Base-by-base conservation (phyloP, 2,797 vertebrate genomes). In the Chromobotia macracanthus region DNA sequence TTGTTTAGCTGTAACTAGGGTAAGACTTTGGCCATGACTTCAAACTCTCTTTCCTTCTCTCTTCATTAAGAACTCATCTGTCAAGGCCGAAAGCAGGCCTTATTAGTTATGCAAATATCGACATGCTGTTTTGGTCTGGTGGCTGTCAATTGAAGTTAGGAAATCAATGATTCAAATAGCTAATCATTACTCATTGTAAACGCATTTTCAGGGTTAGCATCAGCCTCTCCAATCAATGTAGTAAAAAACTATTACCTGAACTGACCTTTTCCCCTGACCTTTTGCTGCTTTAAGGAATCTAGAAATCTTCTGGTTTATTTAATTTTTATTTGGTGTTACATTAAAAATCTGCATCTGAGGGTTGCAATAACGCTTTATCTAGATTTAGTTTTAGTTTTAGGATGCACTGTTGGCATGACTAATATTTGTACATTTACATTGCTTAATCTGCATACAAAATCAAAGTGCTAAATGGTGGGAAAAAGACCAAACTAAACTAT, bases 131-230 rank as follows among this genome's bases (percentile, higher is more conserved):
- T 95, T 95, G 94, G 90, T 94, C 94, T 94, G 92, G 91, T 94
- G 92, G 94, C 94, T 95, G 95, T 97, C 97, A 95, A 93, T 95
- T 94, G 94, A 94, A 96, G 97, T 97, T 95, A 97, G 94, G 91
- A 95, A 97, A 97, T 98, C 96, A 89, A 96, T 97, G 88, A 83
- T 84, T 90, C 93, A 97, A 97, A 97, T 97, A 96, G 96, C 93
- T 95, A 91, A 94, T 97, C 94, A 94, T 97, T 96, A 95, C 92
- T 86, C 86, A n/a, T n/a, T n/a, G n/a, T n/a, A n/a, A 94, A 95
- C 95, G 94, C 93, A 95, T 96, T 95, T 94, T 91, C 92, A 92
- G 90, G 87, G 89, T 91, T 92, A 86, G 85, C 91, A 91, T 94
- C 94, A 93, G 92, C 86, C 88, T 82, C 84, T 87, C 84, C 90